These are phyloP conservation scores for Gobionotothen gibberifrons DNA, from an alignment of 2,797 vertebrate genomes.

Conservation along the genomic window DNA sequence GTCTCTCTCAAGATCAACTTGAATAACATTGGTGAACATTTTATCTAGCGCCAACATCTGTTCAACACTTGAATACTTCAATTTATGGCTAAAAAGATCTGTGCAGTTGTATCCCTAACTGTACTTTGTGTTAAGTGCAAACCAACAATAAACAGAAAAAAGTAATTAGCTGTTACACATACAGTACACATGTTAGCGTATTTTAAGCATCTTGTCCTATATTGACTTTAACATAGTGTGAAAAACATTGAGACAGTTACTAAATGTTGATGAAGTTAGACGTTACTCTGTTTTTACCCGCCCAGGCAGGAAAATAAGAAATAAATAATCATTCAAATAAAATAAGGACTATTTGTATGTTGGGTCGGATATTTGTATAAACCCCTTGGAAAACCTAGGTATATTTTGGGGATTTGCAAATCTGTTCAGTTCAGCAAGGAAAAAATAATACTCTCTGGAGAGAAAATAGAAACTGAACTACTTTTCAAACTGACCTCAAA, in stretches of 20 bases:
- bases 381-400: background rate
- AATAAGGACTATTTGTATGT: background rate
- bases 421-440: background rate
- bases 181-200: background rate
- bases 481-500: slow-evolving; percentile 10
- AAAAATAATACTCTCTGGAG: rapidly evolving
- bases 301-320: no score
- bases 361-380: slow-evolving; percentile 15
- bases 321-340: no score
- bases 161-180: background rate
- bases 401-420: background rate
- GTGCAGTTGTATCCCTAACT: background rate
- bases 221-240: no score
- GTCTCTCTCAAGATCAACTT: background rate
- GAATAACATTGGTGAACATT: background rate
- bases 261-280: no score
- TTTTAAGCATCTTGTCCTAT: no score
- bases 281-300: background rate
- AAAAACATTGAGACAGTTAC: no score
- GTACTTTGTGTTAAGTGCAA: background rate
- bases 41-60: background rate
- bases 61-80: background rate
- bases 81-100: background rate
- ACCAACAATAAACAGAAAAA: background rate
- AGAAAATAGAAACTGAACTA: slow-evolving; percentile 13